These are phyloP conservation scores for Machimus rusticus DNA, from an alignment of 2,888 invertebrate species.

Conservation along the genomic window DNA sequence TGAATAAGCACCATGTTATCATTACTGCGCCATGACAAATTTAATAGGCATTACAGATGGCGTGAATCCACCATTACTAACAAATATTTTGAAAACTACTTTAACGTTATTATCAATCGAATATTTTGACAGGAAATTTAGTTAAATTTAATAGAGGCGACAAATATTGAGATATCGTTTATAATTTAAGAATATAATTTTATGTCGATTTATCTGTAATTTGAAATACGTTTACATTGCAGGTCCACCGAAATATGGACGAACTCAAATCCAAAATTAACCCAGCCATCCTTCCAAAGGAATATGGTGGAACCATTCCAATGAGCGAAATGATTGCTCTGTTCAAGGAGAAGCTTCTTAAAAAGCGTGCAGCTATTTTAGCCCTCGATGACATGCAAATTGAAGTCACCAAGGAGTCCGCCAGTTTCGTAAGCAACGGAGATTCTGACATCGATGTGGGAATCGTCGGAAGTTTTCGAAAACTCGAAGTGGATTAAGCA, in stretches of 20 bases:
- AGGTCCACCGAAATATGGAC: conserved; percentile 78
- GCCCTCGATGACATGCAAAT: conserved; percentile 80
- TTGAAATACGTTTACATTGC: conserved; percentile 50
- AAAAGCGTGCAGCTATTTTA: conserved; percentile 71
- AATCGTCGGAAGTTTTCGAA: conserved; percentile 83
- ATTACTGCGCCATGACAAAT: too few relatives aligned
- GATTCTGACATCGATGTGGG: conserved; percentile 76
- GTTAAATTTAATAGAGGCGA: too few relatives aligned
- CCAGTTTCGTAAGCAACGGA: conserved; percentile 67
- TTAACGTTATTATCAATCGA: too few relatives aligned
- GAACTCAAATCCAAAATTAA: conserved; percentile 77
- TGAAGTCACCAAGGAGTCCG: conserved; percentile 67
- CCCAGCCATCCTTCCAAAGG: conserved; percentile 80
- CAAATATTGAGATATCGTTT: too few relatives aligned
- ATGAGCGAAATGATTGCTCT: conserved; percentile 81
- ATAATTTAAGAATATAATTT: neutral
- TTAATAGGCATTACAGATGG: too few relatives aligned
- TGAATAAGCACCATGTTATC: too few relatives aligned
- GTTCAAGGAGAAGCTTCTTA: conserved; percentile 71
- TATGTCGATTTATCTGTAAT: neutral
- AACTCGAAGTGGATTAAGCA: conserved; percentile 80
- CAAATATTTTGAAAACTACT: too few relatives aligned
- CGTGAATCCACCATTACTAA: too few relatives aligned
- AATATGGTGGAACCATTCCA: conserved; percentile 87
- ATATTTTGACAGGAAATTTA: too few relatives aligned